Conservation (phyloP, 2,888 invertebrate genomes). For the Scelioninae gen. 2 region DNA sequence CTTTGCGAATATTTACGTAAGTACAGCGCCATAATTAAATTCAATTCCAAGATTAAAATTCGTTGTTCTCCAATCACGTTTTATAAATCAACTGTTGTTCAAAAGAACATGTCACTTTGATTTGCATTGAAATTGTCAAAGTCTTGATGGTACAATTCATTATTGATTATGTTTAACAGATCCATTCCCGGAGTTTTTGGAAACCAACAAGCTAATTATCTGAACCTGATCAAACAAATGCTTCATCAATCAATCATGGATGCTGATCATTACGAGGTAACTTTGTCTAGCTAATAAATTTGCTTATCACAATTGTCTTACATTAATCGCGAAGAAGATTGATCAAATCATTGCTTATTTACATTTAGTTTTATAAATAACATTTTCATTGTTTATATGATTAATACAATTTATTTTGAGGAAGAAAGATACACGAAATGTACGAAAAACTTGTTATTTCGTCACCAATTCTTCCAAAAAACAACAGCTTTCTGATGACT, state of each 20-base stretch:
- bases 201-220: slow-evolving; percentile 92
- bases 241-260: slow-evolving; percentile 87
- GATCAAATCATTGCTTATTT: no score
- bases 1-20: slow-evolving; percentile 95
- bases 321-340: no score
- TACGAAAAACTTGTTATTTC: slow-evolving; percentile 48
- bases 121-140: no score
- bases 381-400: no score
- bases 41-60: slow-evolving; percentile 8
- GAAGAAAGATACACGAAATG: slow-evolving; percentile 71
- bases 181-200: slow-evolving; percentile 98
- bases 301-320: no score
- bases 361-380: background rate
- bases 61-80: background rate
- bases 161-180: slow-evolving; percentile 74
- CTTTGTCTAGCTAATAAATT: no score
- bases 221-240: slow-evolving; percentile 97
- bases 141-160: background rate
- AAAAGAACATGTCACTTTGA: no score
- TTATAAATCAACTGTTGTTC: background rate
- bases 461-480: slow-evolving; percentile 76
- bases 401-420: no score
- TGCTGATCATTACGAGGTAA: slow-evolving; percentile 81
- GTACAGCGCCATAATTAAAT: slow-evolving; percentile 68
- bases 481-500: slow-evolving; percentile 78